phyloP scores from a whole-genome alignment of 2,113 vertebrate genomes.

The Callocephalon fimbriatum region DNA sequence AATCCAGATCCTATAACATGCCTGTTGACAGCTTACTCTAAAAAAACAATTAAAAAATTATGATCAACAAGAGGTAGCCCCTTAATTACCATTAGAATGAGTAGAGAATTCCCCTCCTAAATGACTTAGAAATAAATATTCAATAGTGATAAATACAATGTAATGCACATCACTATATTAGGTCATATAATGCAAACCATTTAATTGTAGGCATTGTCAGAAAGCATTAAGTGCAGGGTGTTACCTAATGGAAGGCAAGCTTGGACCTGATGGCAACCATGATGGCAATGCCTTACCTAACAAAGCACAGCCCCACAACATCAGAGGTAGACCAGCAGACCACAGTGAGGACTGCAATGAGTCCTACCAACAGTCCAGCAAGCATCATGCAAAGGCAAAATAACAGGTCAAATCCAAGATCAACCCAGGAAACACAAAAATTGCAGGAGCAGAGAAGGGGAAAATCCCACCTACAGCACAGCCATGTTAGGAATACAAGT shows the following conservation, averaged over 20 bases:
- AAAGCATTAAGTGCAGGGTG: background rate
- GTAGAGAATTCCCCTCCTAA: background rate
- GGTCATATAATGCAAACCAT: background rate
- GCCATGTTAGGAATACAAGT: background rate
- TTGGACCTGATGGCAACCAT: fast-evolving
- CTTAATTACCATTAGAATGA: background rate
- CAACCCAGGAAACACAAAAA: background rate
- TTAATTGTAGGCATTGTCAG: background rate
- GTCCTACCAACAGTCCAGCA: background rate
- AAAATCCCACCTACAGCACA: background rate
- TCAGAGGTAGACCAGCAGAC: background rate
- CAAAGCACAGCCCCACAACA: too few relatives aligned
- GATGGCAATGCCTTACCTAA: background rate
- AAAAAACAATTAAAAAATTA: background rate
- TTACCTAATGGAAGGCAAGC: background rate
- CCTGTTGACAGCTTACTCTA: background rate
- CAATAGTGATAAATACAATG: background rate
- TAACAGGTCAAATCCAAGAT: background rate
- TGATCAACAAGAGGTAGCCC: background rate
- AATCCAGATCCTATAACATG: background rate
- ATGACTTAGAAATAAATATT: background rate
- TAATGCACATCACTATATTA: background rate
- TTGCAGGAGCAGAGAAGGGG: background rate
- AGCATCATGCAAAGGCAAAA: background rate
- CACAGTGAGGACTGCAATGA: fast-evolving